Evolutionary conservation across 2,797 vertebrate species (phyloP), one percentile per base, ranked within the genome.

Genomic region (Channallabes apus): DNA sequence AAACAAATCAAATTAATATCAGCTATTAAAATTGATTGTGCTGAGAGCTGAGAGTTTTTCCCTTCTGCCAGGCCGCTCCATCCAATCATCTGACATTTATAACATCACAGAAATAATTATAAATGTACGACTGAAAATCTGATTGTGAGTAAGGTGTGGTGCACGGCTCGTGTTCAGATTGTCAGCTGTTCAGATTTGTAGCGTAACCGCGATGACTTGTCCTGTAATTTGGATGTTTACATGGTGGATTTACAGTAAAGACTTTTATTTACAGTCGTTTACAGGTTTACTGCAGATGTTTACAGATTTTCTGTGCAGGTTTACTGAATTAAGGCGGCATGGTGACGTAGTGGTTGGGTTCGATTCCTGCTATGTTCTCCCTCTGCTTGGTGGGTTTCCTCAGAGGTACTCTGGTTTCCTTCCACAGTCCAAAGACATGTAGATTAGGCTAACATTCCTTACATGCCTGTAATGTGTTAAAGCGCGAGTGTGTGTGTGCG

Each of bases 1-100:
- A 76, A 76, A 29, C 46, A 76, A 76, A 76, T 76, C 51, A 56
- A 29, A 76, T 76, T 56, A 76, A 76, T 56, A 58, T 76, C 15
- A 76, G 73, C 17, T 8, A 58, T 58, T 72, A 29, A 76, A 56
- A 12, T 56, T 11, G 51, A 76, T 76, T 56, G 51, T 27, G 12
- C 72, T 27, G 72, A 75, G 72, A 75, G 72, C 46, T 27, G 46
- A 51, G 41, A 54, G 54, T 51, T 51, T 9, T 76, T 29, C 41
- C 7, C 41, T 8, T 41, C 14, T 76, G 46, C 73, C 15, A 0
- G 46, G 15, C 1, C 15, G 0, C n/a, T 54, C 46, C 5, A 6
- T 27, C n/a, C 22, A 51, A 73, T 46, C 38, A 1, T n/a, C 41
- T n/a, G 71, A 27, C 41, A 4, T 32, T 56, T 54, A 29, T 20